phyloP scores from a whole-genome alignment of 2,888 invertebrate genomes.

The Pammene aurita region DNA sequence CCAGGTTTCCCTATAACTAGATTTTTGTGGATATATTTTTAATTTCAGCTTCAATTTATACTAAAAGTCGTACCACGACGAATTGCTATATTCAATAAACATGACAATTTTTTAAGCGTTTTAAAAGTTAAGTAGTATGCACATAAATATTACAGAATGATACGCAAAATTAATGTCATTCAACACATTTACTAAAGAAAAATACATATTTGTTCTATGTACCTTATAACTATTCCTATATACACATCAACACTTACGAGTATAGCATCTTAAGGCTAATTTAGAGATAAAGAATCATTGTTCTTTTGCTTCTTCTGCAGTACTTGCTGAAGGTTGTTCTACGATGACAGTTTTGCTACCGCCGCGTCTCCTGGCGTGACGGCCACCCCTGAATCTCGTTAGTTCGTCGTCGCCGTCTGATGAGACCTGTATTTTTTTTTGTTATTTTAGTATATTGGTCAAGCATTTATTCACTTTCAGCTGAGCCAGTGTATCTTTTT shows the following conservation, averaged over 20 bases:
- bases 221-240: conserved; percentile 5
- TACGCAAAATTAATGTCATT: not conserved
- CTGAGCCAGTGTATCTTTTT: too few species aligned
- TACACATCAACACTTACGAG: conserved; percentile 1
- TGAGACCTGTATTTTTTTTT: conserved; percentile 50
- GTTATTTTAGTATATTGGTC: too few species aligned
- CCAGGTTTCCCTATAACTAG: too few species aligned
- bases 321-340: conserved; percentile 45
- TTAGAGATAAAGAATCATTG: not conserved
- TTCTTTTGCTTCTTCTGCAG: not conserved
- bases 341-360: conserved; percentile 60
- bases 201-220: not conserved
- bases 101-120: too few species aligned
- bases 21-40: too few species aligned
- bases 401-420: conserved; percentile 55
- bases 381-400: conserved; percentile 56
- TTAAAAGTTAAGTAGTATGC: too few species aligned
- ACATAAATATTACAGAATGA: too few species aligned
- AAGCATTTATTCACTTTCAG: too few species aligned
- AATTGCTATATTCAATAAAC: too few species aligned
- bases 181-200: not conserved
- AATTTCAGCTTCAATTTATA: too few species aligned
- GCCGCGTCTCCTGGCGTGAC: conserved; percentile 60
- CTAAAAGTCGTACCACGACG: too few species aligned
- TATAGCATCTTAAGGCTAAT: conserved; percentile 25